These are phyloP conservation scores for Gasterosteus aculeatus DNA, from an alignment of 2,113 vertebrate species.

Conservation along the genomic window DNA sequence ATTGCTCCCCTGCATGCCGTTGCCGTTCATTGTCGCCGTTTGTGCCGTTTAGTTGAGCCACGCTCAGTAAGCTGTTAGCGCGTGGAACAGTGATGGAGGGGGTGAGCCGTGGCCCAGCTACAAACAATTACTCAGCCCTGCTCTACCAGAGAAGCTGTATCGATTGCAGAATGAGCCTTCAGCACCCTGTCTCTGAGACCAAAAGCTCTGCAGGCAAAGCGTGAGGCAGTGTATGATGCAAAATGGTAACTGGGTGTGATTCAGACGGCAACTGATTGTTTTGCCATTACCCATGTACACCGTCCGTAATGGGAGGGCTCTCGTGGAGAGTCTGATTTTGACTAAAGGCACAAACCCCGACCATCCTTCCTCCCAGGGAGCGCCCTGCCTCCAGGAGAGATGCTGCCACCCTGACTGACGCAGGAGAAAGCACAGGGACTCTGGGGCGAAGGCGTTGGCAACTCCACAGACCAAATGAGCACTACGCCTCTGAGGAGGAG, in stretches of 20 bases:
- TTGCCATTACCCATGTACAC: slow-evolving; percentile 5
- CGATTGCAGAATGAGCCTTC: slow-evolving; percentile 34
- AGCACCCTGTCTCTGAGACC: not conserved
- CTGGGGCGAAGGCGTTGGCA: slow-evolving; percentile 74
- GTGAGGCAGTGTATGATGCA: slow-evolving; percentile 14
- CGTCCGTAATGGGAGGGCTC: slow-evolving; percentile 26
- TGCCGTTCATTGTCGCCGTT: slow-evolving; percentile 12
- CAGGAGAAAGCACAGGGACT: slow-evolving; percentile 2
- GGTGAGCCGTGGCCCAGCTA: slow-evolving; percentile 26
- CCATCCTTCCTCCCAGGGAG: slow-evolving; percentile 21
- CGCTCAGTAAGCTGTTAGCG: slow-evolving; percentile 22
- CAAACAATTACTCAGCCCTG: slow-evolving; percentile 30
- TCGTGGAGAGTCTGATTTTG: slow-evolving; percentile 26
- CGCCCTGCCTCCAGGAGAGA: slow-evolving; percentile 74
- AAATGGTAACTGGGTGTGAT: slow-evolving; percentile 40
- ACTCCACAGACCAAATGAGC: slow-evolving; percentile 65
- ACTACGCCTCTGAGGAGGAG: slow-evolving; percentile 75
- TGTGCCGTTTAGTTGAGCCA: slow-evolving; percentile 16
- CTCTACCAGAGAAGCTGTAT: slow-evolving; percentile 43
- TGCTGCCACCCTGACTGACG: slow-evolving; percentile 81
- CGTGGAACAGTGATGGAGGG: slow-evolving; percentile 5
- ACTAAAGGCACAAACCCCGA: too few relatives aligned
- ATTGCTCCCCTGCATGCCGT: slow-evolving; percentile 20
- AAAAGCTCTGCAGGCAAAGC: slow-evolving; percentile 35
- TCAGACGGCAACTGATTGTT: slow-evolving; percentile 15